phyloP scores from a whole-genome alignment of 2,888 invertebrate species.

The Elgonia sp. region DNA sequence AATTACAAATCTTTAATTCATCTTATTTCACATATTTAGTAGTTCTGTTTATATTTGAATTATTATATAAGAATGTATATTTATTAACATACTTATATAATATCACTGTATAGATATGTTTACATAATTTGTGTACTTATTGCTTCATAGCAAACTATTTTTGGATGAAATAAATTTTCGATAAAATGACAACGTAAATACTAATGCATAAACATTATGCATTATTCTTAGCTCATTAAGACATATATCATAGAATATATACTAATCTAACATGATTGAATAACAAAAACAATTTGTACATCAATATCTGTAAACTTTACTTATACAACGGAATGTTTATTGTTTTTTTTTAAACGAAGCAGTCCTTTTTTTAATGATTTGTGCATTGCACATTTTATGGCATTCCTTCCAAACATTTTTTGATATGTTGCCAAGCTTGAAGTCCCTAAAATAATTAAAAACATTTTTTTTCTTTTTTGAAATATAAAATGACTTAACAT shows the following conservation, averaged over 20 bases:
- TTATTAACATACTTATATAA: not conserved
- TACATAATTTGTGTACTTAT: not conserved
- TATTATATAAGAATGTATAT: not conserved
- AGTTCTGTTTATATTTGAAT: too few relatives aligned
- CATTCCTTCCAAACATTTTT: constrained; percentile 92
- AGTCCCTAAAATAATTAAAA: constrained; percentile 88
- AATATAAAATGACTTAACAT: not conserved
- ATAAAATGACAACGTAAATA: constrained; percentile 16
- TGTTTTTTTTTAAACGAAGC: constrained; percentile 80
- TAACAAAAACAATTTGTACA: constrained; percentile 81
- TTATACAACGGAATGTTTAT: constrained; percentile 83
- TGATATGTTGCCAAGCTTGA: constrained; percentile 93
- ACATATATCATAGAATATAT: constrained; percentile 66
- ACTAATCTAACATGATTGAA: constrained; percentile 78
- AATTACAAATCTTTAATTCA: too few relatives aligned
- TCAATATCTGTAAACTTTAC: constrained; percentile 73
- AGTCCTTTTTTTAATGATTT: constrained; percentile 85
- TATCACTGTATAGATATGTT: not conserved
- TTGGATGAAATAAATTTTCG: constrained; percentile 1
- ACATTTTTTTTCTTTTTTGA: not conserved
- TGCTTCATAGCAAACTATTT: not conserved
- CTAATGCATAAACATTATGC: constrained; percentile 47
- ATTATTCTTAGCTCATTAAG: constrained; percentile 30
- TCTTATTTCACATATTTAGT: too few relatives aligned
- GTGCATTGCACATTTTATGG: constrained; percentile 87